phyloP scores from a whole-genome alignment of 1,140 invertebrate genomes.

The Formica selysi region DNA sequence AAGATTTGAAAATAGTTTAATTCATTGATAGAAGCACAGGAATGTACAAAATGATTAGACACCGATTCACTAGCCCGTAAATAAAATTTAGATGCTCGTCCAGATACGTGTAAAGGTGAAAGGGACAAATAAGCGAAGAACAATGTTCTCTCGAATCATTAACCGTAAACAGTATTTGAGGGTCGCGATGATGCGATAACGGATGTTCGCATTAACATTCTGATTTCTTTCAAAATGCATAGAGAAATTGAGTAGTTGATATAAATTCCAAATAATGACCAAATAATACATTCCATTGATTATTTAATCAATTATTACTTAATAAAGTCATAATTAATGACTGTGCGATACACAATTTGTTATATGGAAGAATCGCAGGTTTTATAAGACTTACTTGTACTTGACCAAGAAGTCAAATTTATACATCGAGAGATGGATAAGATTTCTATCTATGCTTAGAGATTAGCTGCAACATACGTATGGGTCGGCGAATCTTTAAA shows the following conservation, averaged over 20 bases:
- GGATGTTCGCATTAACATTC: neutral
- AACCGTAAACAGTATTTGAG: conserved; percentile 32
- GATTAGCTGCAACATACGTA: neutral
- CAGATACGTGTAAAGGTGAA: conserved; percentile 12
- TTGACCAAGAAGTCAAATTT: conserved; percentile 6
- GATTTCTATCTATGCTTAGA: conserved; percentile 12
- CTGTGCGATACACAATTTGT: neutral
- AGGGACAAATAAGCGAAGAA: conserved; percentile 39
- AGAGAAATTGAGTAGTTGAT: neutral
- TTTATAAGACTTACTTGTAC: neutral
- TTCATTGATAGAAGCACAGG: neutral
- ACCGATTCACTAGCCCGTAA: conserved; percentile 25
- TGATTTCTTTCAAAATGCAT: neutral
- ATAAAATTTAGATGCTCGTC: conserved; percentile 16
- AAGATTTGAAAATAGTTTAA: neutral
- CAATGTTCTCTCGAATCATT: conserved; percentile 56
- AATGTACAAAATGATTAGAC: neutral
- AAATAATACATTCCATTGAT: neutral
- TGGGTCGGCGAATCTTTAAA: neutral
- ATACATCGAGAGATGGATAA: neutral
- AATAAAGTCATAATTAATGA: neutral
- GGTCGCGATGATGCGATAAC: conserved; percentile 37
- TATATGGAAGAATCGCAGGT: neutral
- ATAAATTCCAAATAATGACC: neutral
- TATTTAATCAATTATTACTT: neutral